These are phyloP conservation scores for Calliopsis andreniformis DNA, from an alignment of 1,140 invertebrate species.

Conservation along the genomic window DNA sequence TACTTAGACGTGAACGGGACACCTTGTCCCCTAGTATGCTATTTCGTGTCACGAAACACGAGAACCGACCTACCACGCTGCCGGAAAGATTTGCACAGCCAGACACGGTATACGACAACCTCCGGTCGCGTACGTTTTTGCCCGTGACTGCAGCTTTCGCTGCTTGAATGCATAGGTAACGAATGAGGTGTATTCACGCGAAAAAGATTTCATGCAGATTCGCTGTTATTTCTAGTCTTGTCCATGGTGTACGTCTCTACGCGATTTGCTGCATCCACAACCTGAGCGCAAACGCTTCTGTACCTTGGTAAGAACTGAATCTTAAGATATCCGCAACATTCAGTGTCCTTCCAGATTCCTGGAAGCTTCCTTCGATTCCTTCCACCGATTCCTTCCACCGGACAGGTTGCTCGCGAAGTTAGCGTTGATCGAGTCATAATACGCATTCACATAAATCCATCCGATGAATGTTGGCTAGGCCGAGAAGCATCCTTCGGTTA, in stretches of 20 bases:
- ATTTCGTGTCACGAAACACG: constrained; percentile 1
- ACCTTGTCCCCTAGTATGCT: not conserved
- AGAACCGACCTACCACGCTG: constrained; percentile 15
- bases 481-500: constrained; percentile 10
- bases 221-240: not conserved
- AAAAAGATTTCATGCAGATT: constrained; percentile 22
- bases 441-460: not conserved
- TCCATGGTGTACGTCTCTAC: not conserved
- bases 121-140: not conserved
- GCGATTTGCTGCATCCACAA: no score
- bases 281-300: no score
- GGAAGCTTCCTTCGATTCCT: no score
- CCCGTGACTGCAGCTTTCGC: constrained; percentile 1
- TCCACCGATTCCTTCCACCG: no score
- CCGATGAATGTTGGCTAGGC: not conserved
- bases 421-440: not conserved
- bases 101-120: not conserved
- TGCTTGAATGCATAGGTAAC: constrained; percentile 12
- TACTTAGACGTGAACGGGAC: not conserved
- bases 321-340: no score
- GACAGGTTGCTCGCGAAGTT: not conserved
- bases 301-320: no score
- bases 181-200: constrained; percentile 33
- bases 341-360: no score
- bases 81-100: constrained; percentile 25